These are phyloP conservation scores for Tetropium fuscum DNA, from an alignment of 2,888 invertebrate species.

Conservation along the genomic window DNA sequence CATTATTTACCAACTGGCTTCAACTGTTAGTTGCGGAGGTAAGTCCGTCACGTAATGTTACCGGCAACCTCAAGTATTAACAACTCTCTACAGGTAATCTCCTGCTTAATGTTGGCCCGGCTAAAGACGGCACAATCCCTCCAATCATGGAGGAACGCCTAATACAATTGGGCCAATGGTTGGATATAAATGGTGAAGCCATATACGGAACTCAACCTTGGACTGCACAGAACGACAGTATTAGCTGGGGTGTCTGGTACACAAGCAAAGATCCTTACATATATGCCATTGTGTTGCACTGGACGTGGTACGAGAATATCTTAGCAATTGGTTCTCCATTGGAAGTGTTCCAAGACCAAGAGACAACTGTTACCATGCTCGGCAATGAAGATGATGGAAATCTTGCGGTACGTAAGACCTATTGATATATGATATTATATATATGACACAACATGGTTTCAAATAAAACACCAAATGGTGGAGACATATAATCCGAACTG, in stretches of 20 bases:
- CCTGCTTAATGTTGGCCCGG: conserved; percentile 89
- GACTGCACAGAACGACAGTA: conserved; percentile 84
- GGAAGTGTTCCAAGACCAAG: conserved; percentile 42
- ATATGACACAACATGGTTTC: no score
- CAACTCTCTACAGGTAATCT: conserved; percentile 73
- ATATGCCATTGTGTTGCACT: conserved; percentile 78
- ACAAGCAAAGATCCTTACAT: conserved; percentile 62
- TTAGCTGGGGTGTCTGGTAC: conserved; percentile 67
- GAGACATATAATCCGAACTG: no score
- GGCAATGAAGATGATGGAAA: conserved; percentile 63
- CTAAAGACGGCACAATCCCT: conserved; percentile 86
- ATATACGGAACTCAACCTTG: conserved; percentile 86
- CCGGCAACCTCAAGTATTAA: background rate
- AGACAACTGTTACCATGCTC: conserved; percentile 66
- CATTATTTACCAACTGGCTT: conserved; percentile 77
- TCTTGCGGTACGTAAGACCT: conserved; percentile 54
- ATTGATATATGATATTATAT: no score
- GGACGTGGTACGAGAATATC: conserved; percentile 72
- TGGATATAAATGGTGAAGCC: conserved; percentile 84
- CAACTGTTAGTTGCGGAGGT: conserved; percentile 89
- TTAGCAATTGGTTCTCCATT: conserved; percentile 66
- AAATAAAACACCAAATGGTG: no score
- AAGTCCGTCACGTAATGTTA: conserved; percentile 48
- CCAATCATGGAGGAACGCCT: conserved; percentile 91
- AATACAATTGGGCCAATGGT: conserved; percentile 82